Base-by-base conservation (phyloP, 2,797 vertebrate species). In the Liparis tanakae region DNA sequence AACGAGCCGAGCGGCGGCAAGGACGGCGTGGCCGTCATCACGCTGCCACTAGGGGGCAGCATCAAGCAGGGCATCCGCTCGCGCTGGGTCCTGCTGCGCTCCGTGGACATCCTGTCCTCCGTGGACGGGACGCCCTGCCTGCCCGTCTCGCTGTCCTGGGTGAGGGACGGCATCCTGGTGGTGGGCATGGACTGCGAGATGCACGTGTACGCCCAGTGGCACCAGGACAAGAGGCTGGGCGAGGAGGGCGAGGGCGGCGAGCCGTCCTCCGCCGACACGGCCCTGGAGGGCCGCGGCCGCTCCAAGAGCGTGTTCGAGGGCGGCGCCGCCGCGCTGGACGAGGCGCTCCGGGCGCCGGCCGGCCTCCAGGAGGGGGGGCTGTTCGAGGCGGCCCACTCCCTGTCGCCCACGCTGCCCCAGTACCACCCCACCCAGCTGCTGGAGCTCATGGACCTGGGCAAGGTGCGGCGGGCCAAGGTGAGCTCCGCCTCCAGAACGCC, bases 181-280 rank as follows among this genome's bases (percentile, higher is more conserved):
- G 96, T 99, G 76, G 98, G 98, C 51, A 99, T 99, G 98, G 98
- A 99, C 83, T 99, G 97, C 83, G 98, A 99, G 90, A 99, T 99
- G 97, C 98, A 99, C 0, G 98, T 99, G 25, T 99, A 99, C 39
- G 98, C 98, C 18, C 98, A 99, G 60, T 99, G 98, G 98, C 96
- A 96, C 75, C 97, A 99, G 6, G 93, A 95, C 14, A 91, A 96
- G 78, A 98, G 95, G 87, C 96, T 92, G 4, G 94, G 94, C 7
- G 96, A 96, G 17, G 86, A 96, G 17, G 86, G 83, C 10, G 96
- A 97, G 7, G 88, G 89, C 7, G 93, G 93, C 10, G 91, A 91
- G 80, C 84, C 94, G 10, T 85, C 90, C 10, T 85, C 84, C 10
- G 83, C 86, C 5, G 97, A 99, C 56, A 87, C 93, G n/a, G 58